A percentile compares a stretch with the other conserved stretches of the same genome.
These are phyloP conservation scores for Pyrocephalus nanus DNA, from an alignment of 2,797 vertebrate genomes.

Conservation along the genomic window DNA sequence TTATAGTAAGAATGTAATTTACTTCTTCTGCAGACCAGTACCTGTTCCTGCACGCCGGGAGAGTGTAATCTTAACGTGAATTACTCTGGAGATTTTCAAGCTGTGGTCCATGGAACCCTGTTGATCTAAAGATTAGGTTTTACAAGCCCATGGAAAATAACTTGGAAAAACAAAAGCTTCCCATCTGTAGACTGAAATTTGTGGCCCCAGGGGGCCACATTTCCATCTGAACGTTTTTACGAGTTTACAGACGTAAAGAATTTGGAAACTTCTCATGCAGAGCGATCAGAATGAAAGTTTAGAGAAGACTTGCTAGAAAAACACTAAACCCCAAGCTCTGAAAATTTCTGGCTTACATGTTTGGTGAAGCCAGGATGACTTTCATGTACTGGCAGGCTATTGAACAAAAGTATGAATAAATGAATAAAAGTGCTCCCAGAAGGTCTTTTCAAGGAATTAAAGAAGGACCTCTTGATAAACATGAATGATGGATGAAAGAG, in stretches of 20 bases:
- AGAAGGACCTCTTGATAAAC: background rate
- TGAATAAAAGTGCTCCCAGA: background rate
- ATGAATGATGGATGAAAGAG: background rate
- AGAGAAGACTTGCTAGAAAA: background rate
- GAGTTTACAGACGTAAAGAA: slow-evolving; percentile 11
- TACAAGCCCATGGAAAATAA: slow-evolving; percentile 27
- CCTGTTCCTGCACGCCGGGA: background rate
- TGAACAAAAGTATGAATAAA: background rate
- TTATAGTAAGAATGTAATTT: background rate
- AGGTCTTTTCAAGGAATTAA: background rate
- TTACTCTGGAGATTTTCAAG: slow-evolving; percentile 25
- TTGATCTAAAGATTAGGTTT: slow-evolving; percentile 33
- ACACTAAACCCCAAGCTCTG: background rate
- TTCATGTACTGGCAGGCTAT: background rate
- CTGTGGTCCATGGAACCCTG: slow-evolving; percentile 39
- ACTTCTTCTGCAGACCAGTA: background rate
- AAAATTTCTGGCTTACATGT: background rate
- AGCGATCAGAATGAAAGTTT: background rate
- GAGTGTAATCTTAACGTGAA: background rate
- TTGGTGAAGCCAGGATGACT: background rate
- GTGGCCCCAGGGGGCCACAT: background rate
- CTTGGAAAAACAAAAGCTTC: slow-evolving; percentile 22
- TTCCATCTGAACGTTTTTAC: slow-evolving; percentile 20
- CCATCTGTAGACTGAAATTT: slow-evolving; percentile 49
- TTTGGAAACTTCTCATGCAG: background rate